Percentiles rank a stretch among this genome's conserved stretches.
Conservation (phyloP, 2,888 invertebrate species). For the Melitaea athalia region DNA sequence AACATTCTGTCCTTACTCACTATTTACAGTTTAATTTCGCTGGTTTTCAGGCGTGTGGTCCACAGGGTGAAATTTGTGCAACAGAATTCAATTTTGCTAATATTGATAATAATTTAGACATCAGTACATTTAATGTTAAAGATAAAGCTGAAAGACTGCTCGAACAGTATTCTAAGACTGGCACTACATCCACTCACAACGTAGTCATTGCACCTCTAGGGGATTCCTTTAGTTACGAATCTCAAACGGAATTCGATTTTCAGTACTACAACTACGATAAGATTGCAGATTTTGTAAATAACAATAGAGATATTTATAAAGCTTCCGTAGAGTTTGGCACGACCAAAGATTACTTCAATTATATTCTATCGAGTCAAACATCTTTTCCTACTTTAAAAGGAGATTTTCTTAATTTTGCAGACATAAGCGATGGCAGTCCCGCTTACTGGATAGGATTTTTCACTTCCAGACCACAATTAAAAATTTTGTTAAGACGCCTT, state of each 20-base stretch:
- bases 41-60: conserved; percentile 67
- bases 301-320: conserved; percentile 85
- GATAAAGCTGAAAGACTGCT: conserved; percentile 91
- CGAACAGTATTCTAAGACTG: conserved; percentile 94
- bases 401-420: conserved; percentile 97
- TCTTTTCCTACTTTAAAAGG: conserved; percentile 89
- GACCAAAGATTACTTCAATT: conserved; percentile 92
- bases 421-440: conserved; percentile 91
- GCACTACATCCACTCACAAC: conserved; percentile 93
- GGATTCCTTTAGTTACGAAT: conserved; percentile 95
- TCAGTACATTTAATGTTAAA: conserved; percentile 91
- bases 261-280: conserved; percentile 95
- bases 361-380: conserved; percentile 83
- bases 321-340: conserved; percentile 94
- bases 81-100: conserved; percentile 86
- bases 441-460: conserved; percentile 98
- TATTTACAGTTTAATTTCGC: conserved; percentile 68
- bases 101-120: conserved; percentile 87
- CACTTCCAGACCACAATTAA: conserved; percentile 92
- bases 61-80: conserved; percentile 55
- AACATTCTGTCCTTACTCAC: conserved; percentile 64
- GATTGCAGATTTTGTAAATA: conserved; percentile 93
- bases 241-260: conserved; percentile 94
- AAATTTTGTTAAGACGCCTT: conserved; percentile 90
- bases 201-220: conserved; percentile 95